Base-by-base conservation (phyloP, 1,140 invertebrate species). In the Caenorhabditis tropicalis region DNA sequence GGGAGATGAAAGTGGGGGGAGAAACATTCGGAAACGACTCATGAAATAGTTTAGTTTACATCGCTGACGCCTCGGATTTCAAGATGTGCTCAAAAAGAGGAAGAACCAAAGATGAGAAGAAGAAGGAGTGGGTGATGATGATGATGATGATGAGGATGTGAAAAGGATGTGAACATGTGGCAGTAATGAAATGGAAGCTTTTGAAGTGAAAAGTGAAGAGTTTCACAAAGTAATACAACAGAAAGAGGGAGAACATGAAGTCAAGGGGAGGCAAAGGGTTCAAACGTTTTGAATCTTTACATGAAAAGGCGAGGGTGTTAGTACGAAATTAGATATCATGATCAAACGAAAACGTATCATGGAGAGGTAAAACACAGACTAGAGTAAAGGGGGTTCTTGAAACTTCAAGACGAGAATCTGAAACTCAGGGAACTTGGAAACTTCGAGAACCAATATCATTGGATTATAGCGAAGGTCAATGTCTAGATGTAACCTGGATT, bases 1-100 rank as follows among this genome's bases (percentile, higher is more conserved):
- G 31, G 15, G 58, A 36, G 10, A 7, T 29, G 31, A 19, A 29
- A 74, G 19, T 36, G 15, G 24, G 24, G n/a, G n/a, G 19, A 36
- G 65, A 74, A 74, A 74, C 65, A 74, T 74, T 74, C 33, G 12
- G n/a, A 31, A 58, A 65, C 12, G 49, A 21, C 65, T 74, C 65
- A 43, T 43, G 36, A 74, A 74, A 74, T 74, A 74, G 65, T 70
- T 70, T 39, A 70, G 60, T 74, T 74, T 74, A 74, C 65, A 74
- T 74, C 65, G 21, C 12, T n/a, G 65, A 74, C 65, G 65, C 65
- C 65, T 74, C 65, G 65, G 65, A 74, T 74, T 74, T 74, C 65
- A 74, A 74, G 65, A 74, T 74, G 65, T 74, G 36, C 36, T 65
- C 19, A 21, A 27, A 19, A 27, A 19, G 33, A 65, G 36, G 33